phyloP scores from a whole-genome alignment of 2,797 vertebrate genomes.

The Mycteria americana region DNA sequence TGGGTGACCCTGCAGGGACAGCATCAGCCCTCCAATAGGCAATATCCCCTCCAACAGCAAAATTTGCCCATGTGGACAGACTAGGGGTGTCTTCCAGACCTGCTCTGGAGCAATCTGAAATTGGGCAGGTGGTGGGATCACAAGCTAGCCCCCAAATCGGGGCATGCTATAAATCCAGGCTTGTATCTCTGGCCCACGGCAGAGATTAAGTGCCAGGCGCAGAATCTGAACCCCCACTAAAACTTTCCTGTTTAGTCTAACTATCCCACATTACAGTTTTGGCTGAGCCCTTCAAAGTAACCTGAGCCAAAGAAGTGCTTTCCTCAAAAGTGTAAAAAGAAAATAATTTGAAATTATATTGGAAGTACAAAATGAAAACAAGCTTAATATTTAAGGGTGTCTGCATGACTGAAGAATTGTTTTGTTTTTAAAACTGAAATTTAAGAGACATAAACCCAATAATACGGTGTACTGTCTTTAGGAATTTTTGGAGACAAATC shows the following conservation, averaged over 20 bases:
- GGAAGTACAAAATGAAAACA: background rate
- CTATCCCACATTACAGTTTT: background rate
- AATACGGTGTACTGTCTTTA: background rate
- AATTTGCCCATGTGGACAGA: accelerated
- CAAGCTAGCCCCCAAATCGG: background rate
- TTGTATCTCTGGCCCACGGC: background rate
- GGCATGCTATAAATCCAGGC: background rate
- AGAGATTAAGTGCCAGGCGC: background rate
- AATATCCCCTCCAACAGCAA: background rate
- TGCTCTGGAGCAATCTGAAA: background rate
- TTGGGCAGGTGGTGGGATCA: background rate
- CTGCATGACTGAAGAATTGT: background rate
- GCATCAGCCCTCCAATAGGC: background rate
- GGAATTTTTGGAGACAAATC: background rate
- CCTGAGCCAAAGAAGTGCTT: background rate
- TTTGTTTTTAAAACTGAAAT: background rate
- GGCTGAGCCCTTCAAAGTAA: background rate
- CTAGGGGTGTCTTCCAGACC: background rate
- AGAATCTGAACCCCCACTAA: background rate
- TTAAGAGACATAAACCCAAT: background rate
- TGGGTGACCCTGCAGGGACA: background rate
- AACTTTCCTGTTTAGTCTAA: background rate
- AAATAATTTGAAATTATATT: background rate
- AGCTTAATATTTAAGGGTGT: background rate
- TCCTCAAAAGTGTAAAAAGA: background rate